Evolutionary conservation across 2,888 invertebrate species (phyloP), one percentile per base, ranked within the genome.

Genomic region (Diaphora mendica): DNA sequence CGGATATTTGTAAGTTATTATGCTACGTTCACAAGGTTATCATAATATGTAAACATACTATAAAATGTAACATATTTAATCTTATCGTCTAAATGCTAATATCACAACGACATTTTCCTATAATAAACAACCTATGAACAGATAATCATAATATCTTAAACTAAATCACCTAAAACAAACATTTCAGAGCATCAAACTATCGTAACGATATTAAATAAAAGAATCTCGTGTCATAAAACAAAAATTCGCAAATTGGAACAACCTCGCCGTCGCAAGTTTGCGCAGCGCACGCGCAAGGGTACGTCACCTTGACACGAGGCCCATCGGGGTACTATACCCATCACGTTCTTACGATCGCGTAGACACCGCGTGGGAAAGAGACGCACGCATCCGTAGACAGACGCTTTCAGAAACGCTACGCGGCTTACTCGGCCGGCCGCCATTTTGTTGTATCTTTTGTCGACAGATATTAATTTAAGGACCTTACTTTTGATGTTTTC

Each of bases 351-450:
- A 80, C 91, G 64, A 77, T 75, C 73, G 77, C 91, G 92, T 92
- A 93, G 91, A 91, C 77, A 81, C 82, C 76, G 72, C 84, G 90
- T 71, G 81, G 69, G 91, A 94, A 77, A 77, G 91, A 86, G 94
- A 94, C 84, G 80, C 87, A 81, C 62, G 75, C 85, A 80, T 85
- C 89, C 94, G 95, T 94, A 94, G 94, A 94, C 90, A 78, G 90
- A 92, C 93, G 95, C 95, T 95, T 95, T 95, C 95, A 93, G 95
- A 94, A 91, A 92, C 90, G 94, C 94, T 94, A 94, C 94, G 94
- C 93, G 91, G 88, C 87, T 88, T 85, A 85, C 81, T 81, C 79
- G 80, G 15, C 87, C 85, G 79, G 23, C 91, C 86, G 94, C 95
- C 95, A 95, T 95, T 91, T 95, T 95, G 94, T 91, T 89, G 86